phyloP scores from a whole-genome alignment of 2,113 vertebrate species.

The Copsychus sechellarum region DNA sequence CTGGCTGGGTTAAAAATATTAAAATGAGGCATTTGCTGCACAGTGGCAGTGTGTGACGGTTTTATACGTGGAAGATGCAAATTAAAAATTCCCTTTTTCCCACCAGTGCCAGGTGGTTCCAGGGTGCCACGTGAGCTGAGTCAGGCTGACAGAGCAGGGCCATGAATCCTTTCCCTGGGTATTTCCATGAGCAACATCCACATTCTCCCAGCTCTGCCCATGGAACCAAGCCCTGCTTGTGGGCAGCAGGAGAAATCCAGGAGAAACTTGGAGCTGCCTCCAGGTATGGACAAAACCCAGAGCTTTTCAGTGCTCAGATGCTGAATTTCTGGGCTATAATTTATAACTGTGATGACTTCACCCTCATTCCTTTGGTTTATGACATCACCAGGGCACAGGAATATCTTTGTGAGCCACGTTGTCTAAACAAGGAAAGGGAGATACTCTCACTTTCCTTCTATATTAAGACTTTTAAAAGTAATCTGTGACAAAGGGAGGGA shows the following conservation, averaged over 20 bases:
- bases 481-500: neutral
- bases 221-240: neutral
- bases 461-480: neutral
- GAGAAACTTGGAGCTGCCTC: neutral
- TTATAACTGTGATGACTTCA: neutral
- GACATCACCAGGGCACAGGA: neutral
- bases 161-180: neutral
- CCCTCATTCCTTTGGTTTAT: neutral
- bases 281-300: neutral
- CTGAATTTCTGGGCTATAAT: slow-evolving; percentile 15
- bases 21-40: neutral
- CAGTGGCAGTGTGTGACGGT: neutral
- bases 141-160: neutral
- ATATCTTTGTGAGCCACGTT: neutral
- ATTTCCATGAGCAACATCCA: neutral
- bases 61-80: neutral
- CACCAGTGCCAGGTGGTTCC: neutral
- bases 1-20: neutral
- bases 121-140: neutral
- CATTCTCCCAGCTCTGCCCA: neutral
- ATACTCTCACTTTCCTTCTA: neutral
- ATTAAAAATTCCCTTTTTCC: neutral
- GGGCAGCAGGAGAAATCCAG: neutral
- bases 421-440: neutral
- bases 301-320: neutral